Base-by-base conservation (phyloP, 2,797 vertebrate genomes). In the Cygnus olor region DNA sequence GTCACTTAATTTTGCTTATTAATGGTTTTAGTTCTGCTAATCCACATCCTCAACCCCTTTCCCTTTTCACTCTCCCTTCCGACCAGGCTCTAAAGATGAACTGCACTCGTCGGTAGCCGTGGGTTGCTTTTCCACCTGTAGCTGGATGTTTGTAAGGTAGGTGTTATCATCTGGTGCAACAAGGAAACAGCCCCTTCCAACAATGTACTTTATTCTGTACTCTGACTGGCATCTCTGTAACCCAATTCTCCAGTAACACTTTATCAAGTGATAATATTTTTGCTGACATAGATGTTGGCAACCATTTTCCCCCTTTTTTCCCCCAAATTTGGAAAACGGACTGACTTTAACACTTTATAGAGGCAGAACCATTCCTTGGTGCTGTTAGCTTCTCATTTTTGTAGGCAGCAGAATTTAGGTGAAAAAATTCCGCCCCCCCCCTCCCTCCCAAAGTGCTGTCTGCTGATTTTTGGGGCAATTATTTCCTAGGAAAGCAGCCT, bases 81-180 rank as follows among this genome's bases (percentile, higher is more conserved):
- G 51, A 8, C 9, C 42, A 9, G 0, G 53, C 9, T 42, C 27
- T 57, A 3, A 5, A 17, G 17, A 6, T 16, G 34, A 16, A 10
- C 19, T 0, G 3, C 1, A 0, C 40, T 45, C n/a, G 7, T 34
- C 8, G 7, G 36, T 15, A 27, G 24, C 7, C 17, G 17, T 0
- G 16, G 63, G 40, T 66, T 16, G 18, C 8, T 74, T 68, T 49
- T 57, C 20, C 20, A 44, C 16, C 38, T 28, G 5, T 12, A 44
- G 13, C 45, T 82, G 80, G 24, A 30, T 51, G 21, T 15, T 47
- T 20, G 3, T 28, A 17, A 28, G 28, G 11, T 78, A 71, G 60
- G 49, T n/a, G 27, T 40, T 14, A 3, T 25, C 38, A 45, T 20
- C 30, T 45, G 18, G 51, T 17, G 25, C 60, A 85, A 4, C 11